Base-by-base conservation (phyloP, 2,797 vertebrate genomes). In the Diplodus sargus region DNA sequence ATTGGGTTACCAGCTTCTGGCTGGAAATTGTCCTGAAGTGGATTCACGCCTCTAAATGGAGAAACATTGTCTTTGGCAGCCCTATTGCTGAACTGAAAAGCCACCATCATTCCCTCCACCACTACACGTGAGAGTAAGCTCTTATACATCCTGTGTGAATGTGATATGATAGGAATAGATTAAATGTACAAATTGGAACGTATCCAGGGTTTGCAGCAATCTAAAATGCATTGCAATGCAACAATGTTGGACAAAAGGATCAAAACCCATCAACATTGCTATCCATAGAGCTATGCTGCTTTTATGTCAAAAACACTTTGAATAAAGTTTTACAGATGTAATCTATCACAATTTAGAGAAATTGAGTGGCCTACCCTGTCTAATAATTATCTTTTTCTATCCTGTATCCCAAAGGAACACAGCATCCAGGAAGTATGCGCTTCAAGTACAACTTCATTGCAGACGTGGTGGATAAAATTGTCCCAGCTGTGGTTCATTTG, bases 401-500 rank as follows among this genome's bases (percentile, higher is more conserved):
- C 43, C 13, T 45, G 10, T 60, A 18, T 70, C 85, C 66, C 58
- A 64, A 43, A 96, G 96, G 93, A 64, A 60, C 76, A 12, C 65
- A 74, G 51, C 91, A 90, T 74, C 88, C 92, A 18, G 90, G 85
- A 79, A 90, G 94, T 65, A 92, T 91, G 64, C 88, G 95, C 63
- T 92, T 91, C 91, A 93, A 93, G 84, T 95, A 95, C 85, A 96
- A 96, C 92, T 97, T 97, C 84, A 95, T 96, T 34, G 95, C 95
- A 6, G 95, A 92, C 4, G 95, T 95, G 79, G 95, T 96, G 78
- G 94, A 97, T 83, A 96, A 95, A 88, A 95, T 96, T n/a, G 94
- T 93, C 5, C 95, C 95, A 0, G 94, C 96, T 9, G 93, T 95
- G 60, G 95, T 96, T 28, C 96, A 96, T 78, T 82, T 97, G 57